Evolutionary conservation across 2,888 invertebrate species (phyloP), one percentile per base, ranked within the genome.

Genomic region (Bellardia pandia): DNA sequence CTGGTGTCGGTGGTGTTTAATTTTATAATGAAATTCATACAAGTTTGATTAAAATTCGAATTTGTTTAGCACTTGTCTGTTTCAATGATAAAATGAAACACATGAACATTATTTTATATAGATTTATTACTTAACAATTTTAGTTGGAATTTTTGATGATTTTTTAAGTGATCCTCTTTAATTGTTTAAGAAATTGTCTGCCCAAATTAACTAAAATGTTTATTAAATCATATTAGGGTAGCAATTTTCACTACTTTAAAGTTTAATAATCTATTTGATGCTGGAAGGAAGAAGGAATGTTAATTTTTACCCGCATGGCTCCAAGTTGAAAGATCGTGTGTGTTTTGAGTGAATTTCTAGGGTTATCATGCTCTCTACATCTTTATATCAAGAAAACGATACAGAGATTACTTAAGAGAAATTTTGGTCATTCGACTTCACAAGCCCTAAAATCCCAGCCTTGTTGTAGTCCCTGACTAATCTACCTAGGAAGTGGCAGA

Each of bases 101-200:
- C 51, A 45, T 68, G 23, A 68, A 11, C 5, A 45, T 58, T 53
- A 23, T 40, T 64, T 71, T 42, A 71, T 51, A 14, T 40, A 60
- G 40, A 62, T 79, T 79, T 79, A 78, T 80, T 62, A 9, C 30
- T 23, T 9, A 7, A 69, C 0, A 30, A 37, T 77, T 64, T 51
- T n/a, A 23, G 3, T 53, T 16, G 53, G 53, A 80, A 64, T 33
- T 64, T 48, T 33, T 23, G 16, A 48, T 71, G 69, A 69, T 51
- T 56, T 69, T 37, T 48, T 56, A 7, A 42, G 23, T n/a, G 42
- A 66, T 66, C n/a, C 5, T 13, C 11, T 23, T 42, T 7, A 42
- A 42, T 42, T 8, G 42, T 66, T 23, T 23, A 40, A 23, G 66
- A 66, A 66, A 66, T 23, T 45, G 16, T n/a, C 16, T 9, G n/a